Percentiles rank a stretch among this genome's conserved stretches.
These are phyloP conservation scores for Liasis olivaceus DNA, from an alignment of 2,797 vertebrate genomes.

Conservation along the genomic window DNA sequence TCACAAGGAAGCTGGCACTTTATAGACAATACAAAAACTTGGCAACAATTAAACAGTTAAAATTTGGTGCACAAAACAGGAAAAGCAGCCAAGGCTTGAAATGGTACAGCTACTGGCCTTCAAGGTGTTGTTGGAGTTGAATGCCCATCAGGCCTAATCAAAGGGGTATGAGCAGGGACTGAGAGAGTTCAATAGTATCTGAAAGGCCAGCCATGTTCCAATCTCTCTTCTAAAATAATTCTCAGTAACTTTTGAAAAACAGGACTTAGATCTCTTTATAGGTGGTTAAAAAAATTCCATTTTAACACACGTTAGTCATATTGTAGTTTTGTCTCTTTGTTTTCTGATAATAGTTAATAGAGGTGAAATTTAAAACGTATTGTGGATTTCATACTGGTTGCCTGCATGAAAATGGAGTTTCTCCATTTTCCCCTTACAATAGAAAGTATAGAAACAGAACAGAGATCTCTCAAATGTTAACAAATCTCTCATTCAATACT, in stretches of 20 bases:
- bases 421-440: neutral
- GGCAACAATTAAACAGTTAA: neutral
- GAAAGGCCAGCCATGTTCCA: neutral
- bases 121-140: neutral
- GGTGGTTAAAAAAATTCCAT: neutral
- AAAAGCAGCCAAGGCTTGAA: fast-evolving
- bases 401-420: fast-evolving
- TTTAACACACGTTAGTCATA: neutral
- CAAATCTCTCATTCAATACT: neutral
- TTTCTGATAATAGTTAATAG: neutral
- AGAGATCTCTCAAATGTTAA: neutral
- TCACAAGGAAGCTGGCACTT: neutral
- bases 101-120: neutral
- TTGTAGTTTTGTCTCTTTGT: slow-evolving; percentile 3
- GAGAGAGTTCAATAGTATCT: neutral
- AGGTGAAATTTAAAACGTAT: neutral
- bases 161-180: neutral
- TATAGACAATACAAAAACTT: neutral
- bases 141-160: neutral
- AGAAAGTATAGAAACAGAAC: neutral
- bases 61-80: fast-evolving
- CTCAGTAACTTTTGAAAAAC: neutral
- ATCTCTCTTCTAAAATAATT: neutral
- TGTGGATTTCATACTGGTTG: neutral
- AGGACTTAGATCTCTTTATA: neutral